Base-by-base conservation (phyloP, 2,113 vertebrate genomes). In the Psilopsiagon aymara region DNA sequence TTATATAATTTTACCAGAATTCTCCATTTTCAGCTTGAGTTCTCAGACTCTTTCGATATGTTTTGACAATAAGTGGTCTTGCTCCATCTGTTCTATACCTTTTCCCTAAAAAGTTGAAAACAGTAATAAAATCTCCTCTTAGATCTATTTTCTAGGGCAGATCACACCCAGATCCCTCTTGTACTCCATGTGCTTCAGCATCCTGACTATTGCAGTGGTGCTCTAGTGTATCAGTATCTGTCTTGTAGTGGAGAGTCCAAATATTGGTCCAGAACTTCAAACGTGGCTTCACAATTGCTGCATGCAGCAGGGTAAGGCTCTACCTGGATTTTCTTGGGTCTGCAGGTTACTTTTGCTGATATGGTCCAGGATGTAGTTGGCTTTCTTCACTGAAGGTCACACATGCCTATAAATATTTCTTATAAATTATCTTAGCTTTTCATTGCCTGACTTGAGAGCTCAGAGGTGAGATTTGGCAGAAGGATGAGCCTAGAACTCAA, bases 161-260 rank as follows among this genome's bases (percentile, higher is more conserved):
- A 57, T 52, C 23, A 62, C 12, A 44, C 7, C 8, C 6, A 43
- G 13, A 51, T 78, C 93, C 10, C 60, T 28, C 17, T 69, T 47
- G 20, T 46, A 68, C 2, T 0, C 4, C 6, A 43, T 15, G 6
- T 59, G 13, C 17, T 79, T 28, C 31, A 46, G 41, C 0, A 2
- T 43, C 27, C 24, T 75, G 17, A 31, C 29, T n/a, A 11, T 66
- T 39, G 43, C 41, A 39, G 62, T 51, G 37, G 9, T 9, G 17
- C 6, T 64, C 12, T 23, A 57, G 13, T 39, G 3, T 52, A 25
- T 39, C 29, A 46, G 15, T 70, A 44, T 21, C 20, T 39, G 13
- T 23, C 29, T 75, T 64, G 12, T 28, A 18, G 1, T 44, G 17
- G 5, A 2, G 1, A 78, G 23, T 27, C 17, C 67, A 82, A 57